Base-by-base conservation (phyloP, 2,888 invertebrate genomes). In the Pollenia amentaria region DNA sequence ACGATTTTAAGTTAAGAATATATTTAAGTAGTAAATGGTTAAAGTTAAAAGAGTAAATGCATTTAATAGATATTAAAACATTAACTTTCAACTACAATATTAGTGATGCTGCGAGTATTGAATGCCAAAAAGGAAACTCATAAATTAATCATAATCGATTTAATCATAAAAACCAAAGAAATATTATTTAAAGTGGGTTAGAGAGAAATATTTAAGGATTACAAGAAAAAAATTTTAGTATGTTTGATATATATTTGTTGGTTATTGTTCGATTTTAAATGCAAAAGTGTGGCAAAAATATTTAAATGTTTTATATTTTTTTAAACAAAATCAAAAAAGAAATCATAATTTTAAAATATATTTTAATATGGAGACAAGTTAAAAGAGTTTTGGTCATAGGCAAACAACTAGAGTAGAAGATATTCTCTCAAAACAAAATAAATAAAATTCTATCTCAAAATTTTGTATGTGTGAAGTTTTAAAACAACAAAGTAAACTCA, bases 51-150 rank as follows among this genome's bases (percentile, higher is more conserved):
- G 40, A 16, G 11, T 60, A 65, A 44, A 75, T 75, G 65, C 86
- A 84, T 79, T 57, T 78, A 83, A 75, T 70, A 78, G 18, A 60
- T 53, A 21, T 42, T 29, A 18, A 88, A 88, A 91, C 88, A 89
- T 89, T 90, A 91, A 89, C 89, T 90, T 89, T 89, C 88, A 90
- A 89, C 91, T 91, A 92, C 90, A 92, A 91, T 92, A 92, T 91
- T 92, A 89, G 88, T 89, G 77, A 91, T 91, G 90, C 90, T 90
- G 90, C 90, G 91, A 90, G 91, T 90, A 88, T 89, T 88, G 88
- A 75, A 77, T 48, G 38, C 10, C 29, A 88, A 78, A 82, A 69
- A 84, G 84, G 48, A 57, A 57, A 40, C 10, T 10, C n/a, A n/a
- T n/a, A n/a, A 67, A 57, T 10, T 46, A 14, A 16, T 16, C 12